Conservation (phyloP, 2,888 invertebrate genomes). For the Phalangium opilio region DNA sequence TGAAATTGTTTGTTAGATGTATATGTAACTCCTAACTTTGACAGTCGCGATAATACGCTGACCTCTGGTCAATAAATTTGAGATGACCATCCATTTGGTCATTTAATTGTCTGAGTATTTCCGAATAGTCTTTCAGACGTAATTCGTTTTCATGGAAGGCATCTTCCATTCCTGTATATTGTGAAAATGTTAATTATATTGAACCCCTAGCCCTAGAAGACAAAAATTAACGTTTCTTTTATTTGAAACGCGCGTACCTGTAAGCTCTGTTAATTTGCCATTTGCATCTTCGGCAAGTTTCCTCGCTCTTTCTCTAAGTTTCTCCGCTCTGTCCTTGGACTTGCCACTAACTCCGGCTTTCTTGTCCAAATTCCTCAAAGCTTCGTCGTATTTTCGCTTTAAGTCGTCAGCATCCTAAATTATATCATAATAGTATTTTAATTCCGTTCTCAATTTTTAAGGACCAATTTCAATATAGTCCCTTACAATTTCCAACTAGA, state of each 20-base stretch:
- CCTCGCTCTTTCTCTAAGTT: constrained; percentile 60
- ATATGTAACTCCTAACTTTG: constrained; percentile 16
- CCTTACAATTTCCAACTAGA: too few relatives aligned
- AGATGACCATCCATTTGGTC: constrained; percentile 46
- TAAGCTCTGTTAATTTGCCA: constrained; percentile 43
- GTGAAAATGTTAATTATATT: neutral
- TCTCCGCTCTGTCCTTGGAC: constrained; percentile 61
- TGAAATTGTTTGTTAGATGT: neutral
- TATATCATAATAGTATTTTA: constrained; percentile 17
- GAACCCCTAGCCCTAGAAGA: neutral
- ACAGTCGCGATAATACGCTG: constrained; percentile 42
- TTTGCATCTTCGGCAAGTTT: constrained; percentile 63
- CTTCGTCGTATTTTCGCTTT: constrained; percentile 51
- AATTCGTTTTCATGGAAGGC: constrained; percentile 50
- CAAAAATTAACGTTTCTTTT: neutral
- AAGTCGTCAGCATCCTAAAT: constrained; percentile 32
- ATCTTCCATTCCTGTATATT: constrained; percentile 42
- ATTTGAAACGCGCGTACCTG: too few relatives aligned
- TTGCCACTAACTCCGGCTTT: constrained; percentile 58
- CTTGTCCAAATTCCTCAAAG: constrained; percentile 51
- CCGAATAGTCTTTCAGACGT: constrained; percentile 42
- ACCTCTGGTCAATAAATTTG: constrained; percentile 42
- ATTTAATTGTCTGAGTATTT: constrained; percentile 44
- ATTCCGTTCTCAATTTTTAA: neutral
- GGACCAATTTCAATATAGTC: too few relatives aligned